Evolutionary conservation across 1,140 invertebrate genomes (phyloP), one percentile per base, ranked within the genome.

Genomic region (Acromyrmex heyeri): DNA sequence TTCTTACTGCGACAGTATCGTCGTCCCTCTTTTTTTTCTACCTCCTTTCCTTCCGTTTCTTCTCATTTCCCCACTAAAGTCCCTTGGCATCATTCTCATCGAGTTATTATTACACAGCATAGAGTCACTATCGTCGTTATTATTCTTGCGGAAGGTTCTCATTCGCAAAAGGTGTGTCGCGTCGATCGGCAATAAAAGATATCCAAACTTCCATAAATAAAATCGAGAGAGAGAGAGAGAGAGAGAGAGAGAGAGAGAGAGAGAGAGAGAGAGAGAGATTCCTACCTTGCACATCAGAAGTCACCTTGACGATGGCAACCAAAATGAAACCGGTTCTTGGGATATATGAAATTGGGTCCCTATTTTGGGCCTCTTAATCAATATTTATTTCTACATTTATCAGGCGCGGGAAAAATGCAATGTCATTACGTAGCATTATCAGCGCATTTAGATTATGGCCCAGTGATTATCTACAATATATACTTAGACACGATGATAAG

Each of bases 71-170:
- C 82, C 78, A 64, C 72, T 88, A 59, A 82, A 82, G 79, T 87
- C 88, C 48, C 88, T 78, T 91, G 76, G 89, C 89, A 91, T 90
- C 89, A 65, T 90, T 92, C 69, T 87, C 90, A 90, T 87, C 87
- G 90, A 82, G 90, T 92, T 93, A 92, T 93, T 91, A 93, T 93
- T 93, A 92, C 91, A 91, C 87, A 67, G 91, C 87, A 73, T 92
- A 87, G 90, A 89, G 86, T 91, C 90, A 92, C 91, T 91, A 91
- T 91, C 90, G 86, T 92, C 91, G 91, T 94, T 91, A 92, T 55
- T 91, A 92, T 55, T 91, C 88, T 75, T 88, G 81, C 87, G 86
- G 77, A 87, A 86, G 91, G 88, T 90, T 67, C 91, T 92, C 92
- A 88, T 93, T 92, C 57, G 89, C 76, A 90, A 92, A 87, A 86